Evolutionary conservation across 2,888 invertebrate species (phyloP), one percentile per base, ranked within the genome.

Genomic region (Drosophila kokeensis): DNA sequence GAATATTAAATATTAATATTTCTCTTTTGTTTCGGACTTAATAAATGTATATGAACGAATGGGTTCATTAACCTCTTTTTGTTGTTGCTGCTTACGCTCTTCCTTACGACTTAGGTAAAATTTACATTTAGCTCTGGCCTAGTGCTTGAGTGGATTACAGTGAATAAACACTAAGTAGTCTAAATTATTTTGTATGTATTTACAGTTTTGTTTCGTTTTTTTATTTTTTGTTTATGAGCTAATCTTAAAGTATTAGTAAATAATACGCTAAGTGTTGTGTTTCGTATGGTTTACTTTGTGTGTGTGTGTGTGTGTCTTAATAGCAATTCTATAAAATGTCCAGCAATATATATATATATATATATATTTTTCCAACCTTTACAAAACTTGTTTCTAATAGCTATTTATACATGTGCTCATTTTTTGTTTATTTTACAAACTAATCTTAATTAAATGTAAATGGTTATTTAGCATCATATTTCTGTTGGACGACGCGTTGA

Each of bases 1-100:
- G 83, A 87, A 87, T 87, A 87, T 87, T 87, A 87, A 87, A 87
- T 87, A 87, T 87, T 87, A 87, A 87, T 87, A 87, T 89, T 87
- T 89, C 83, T 86, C 38, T 67, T 60, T 59, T 67, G 52, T 77
- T 77, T 57, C 42, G 58, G 29, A 38, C 45, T 34, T 40, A 59
- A 32, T 54, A 29, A 38, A 53, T 40, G 15, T 57, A 5, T 57
- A 40, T 24, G 29, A 55, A 38, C 38, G 29, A 38, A n/a, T 38
- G 15, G 65, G 60, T 73, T 65, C 49, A 29, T 32, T 55, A 52
- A 42, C 53, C 58, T 63, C 45, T 50, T 60, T 21, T 27, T 73
- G 21, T 45, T 21, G 27, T 54, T 64, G 55, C 54, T 77, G 48
- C 59, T 61, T 69, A 45, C 42, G 50, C 11, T 64, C 38, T 42